Evolutionary conservation across 2,797 vertebrate genomes (phyloP), one percentile per base, ranked within the genome.

Genomic region (Rhinella marina): DNA sequence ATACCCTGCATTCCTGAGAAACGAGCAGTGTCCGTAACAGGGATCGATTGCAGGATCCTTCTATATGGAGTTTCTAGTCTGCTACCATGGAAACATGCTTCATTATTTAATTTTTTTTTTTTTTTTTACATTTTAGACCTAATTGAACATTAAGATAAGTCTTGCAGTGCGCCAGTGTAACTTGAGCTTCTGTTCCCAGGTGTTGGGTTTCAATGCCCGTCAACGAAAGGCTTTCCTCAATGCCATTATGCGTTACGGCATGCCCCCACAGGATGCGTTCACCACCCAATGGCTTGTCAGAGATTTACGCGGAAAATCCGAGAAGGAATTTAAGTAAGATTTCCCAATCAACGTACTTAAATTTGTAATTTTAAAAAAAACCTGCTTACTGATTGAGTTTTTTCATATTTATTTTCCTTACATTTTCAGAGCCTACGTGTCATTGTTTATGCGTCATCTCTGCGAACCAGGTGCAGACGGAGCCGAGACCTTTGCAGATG

Each of bases 151-250:
- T 41, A 41, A 41, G 41, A 11, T 56, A 56, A 59, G 66, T 54
- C 13, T 73, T 23, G 19, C 13, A 7, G 5, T 76, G 21, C 32
- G n/a, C 9, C 19, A 41, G 8, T 41, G 10, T 41, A 27, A 12
- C 6, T 73, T 29, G 2, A 27, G 32, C 27, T 25, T 21, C 4
- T 64, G 86, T 82, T 9, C 19, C 23, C 89, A 99, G 98, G 98
- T 99, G 70, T 92, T 99, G 92, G 98, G 98, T 89, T 99, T 99
- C 92, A 99, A 99, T 6, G 97, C 98, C 41, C 96, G 98, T 14
- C 98, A 99, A 93, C 95, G 98, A 92, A 99, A 99, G 93, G 98
- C 98, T 61, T 99, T 99, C 95, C 95, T 99, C 90, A 99, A 99
- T 86, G 98, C 98, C 29, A 99, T 99, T 91, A 99, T 99, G 98